phyloP scores from a whole-genome alignment of 2,113 vertebrate species.

The Labeo rohita region DNA sequence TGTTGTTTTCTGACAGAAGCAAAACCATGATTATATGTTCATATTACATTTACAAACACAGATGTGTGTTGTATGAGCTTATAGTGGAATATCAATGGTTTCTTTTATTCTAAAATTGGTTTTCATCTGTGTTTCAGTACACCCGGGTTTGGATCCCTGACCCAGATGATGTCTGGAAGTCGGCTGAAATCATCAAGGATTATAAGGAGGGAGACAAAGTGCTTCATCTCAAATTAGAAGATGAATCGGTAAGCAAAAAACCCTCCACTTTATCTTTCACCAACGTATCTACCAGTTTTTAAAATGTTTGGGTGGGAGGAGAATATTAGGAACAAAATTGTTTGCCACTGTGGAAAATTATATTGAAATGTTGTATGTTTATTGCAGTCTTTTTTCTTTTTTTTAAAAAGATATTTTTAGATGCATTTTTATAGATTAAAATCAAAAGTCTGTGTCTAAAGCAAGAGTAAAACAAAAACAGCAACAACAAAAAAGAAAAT shows the following conservation, averaged over 20 bases:
- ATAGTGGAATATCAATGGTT: neutral
- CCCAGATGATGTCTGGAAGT: constrained; percentile 88
- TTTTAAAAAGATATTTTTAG: too few species aligned
- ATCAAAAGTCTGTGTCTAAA: neutral
- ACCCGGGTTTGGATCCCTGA: constrained; percentile 96
- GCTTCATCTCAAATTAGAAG: constrained; percentile 87
- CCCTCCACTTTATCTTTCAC: neutral
- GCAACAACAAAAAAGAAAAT: too few species aligned
- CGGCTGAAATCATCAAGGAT: constrained; percentile 87
- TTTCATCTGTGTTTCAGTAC: constrained; percentile 72
- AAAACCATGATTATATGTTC: neutral
- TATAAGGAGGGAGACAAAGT: constrained; percentile 86
- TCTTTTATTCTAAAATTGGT: neutral
- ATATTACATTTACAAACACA: neutral
- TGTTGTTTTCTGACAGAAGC: too few species aligned
- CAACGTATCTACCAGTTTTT: neutral
- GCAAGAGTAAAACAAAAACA: neutral
- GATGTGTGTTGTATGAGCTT: neutral
- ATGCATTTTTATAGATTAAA: neutral
- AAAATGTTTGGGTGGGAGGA: too few species aligned
- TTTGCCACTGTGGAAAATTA: too few species aligned
- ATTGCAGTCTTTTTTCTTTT: neutral
- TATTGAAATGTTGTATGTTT: neutral
- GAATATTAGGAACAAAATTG: too few species aligned
- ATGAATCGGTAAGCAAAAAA: constrained; percentile 85